phyloP scores from a whole-genome alignment of 37 sponge, comb jelly and placozoan genomes.

The Tethya wilhelma region DNA sequence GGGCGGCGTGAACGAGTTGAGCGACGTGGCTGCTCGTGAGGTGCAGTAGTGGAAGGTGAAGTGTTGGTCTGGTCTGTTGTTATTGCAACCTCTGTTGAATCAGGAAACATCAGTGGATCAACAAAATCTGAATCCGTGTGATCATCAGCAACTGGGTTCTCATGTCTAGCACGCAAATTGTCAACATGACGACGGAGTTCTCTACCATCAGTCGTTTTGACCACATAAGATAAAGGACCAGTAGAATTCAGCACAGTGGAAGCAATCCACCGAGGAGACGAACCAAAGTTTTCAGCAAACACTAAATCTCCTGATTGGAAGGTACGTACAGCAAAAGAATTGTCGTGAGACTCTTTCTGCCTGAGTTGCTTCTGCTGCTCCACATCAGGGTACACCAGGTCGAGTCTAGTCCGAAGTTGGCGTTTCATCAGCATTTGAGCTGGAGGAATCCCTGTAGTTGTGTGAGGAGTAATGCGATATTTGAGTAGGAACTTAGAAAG shows the following conservation, averaged over 20 bases:
- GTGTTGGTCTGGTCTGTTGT: no score
- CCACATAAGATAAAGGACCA: conserved; percentile 44
- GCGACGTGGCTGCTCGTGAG: no score
- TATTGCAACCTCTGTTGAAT: no score
- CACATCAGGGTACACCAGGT: conserved; percentile 36
- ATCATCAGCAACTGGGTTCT: no score
- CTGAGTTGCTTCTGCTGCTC: neutral
- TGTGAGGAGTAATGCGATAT: conserved; percentile 44
- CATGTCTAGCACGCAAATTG: no score
- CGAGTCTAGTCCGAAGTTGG: conserved; percentile 22
- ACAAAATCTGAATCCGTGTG: no score
- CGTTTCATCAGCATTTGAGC: conserved; percentile 42
- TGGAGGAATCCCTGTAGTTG: conserved; percentile 53
- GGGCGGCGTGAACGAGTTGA: no score
- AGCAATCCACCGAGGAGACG: conserved; percentile 5
- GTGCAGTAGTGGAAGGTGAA: no score
- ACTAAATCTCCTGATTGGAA: conserved; percentile 13
- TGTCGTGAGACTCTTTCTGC: neutral
- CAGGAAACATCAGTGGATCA: no score
- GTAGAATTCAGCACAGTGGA: neutral
- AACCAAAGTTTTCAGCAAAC: conserved; percentile 10
- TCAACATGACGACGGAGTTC: no score
- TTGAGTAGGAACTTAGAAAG: conserved; percentile 37
- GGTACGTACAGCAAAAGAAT: neutral
- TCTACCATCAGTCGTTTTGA: no score